phyloP scores from a whole-genome alignment of 1,140 invertebrate species.

The Drosophila hydei region DNA sequence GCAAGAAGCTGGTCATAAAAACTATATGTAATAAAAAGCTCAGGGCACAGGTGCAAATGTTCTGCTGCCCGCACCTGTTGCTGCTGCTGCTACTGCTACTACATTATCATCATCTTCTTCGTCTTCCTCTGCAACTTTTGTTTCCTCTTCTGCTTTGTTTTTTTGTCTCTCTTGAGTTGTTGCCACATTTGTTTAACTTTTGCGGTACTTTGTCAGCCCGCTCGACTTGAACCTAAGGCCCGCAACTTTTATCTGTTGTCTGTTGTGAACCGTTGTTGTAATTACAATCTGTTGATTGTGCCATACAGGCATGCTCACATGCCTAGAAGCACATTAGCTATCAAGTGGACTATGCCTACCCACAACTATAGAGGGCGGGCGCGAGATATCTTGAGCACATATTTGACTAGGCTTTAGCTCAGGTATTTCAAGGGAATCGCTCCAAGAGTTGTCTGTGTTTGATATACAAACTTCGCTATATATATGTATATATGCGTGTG shows the following conservation, averaged over 20 bases:
- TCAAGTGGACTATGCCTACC: neutral
- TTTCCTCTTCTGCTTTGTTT: slow-evolving; percentile 30
- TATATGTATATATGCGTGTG: neutral
- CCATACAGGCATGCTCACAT: slow-evolving; percentile 4
- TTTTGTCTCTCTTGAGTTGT: slow-evolving; percentile 36
- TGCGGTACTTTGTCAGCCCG: slow-evolving; percentile 78
- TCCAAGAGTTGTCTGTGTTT: neutral
- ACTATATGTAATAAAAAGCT: neutral
- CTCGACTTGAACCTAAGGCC: slow-evolving; percentile 70
- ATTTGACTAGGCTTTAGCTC: slow-evolving; percentile 9
- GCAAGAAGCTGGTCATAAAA: slow-evolving; percentile 9
- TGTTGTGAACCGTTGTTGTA: slow-evolving; percentile 66
- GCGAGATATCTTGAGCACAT: slow-evolving; percentile 17
- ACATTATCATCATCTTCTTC: too few relatives aligned
- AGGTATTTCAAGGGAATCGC: slow-evolving; percentile 4
- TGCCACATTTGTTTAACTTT: slow-evolving; percentile 77
- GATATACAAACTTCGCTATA: neutral
- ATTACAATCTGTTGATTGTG: slow-evolving; percentile 39
- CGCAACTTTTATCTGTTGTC: slow-evolving; percentile 61
- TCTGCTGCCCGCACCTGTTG: slow-evolving; percentile 43
- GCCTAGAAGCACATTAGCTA: slow-evolving; percentile 22
- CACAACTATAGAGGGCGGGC: neutral
- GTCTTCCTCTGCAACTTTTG: slow-evolving; percentile 25
- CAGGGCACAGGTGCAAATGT: slow-evolving; percentile 18
- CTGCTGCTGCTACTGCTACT: slow-evolving; percentile 12